Base-by-base conservation (phyloP, 2,113 vertebrate species). In the Peromyscus maniculatus region DNA sequence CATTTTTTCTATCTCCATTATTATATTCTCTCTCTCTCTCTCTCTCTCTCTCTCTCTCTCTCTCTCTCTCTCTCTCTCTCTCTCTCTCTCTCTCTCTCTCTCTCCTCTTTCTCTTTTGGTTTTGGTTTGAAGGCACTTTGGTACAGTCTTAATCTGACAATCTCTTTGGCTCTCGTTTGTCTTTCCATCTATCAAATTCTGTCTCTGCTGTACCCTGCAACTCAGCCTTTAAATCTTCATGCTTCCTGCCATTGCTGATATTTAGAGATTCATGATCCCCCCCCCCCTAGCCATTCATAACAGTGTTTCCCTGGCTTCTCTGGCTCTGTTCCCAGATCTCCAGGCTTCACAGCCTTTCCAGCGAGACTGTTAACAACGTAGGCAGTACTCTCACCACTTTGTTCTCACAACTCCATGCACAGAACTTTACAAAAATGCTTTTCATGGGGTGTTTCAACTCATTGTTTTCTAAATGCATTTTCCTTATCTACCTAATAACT, bases 1-100 rank as follows among this genome's bases (percentile, higher is more conserved):
- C 49, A 57, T 94, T 94, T 92, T 92, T 90, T 59, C 87, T 71
- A 74, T 88, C 26, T 78, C 24, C 28, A n/a, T 36, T 69, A 71
- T 88, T 93, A 93, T 83, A 79, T 71, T 89, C 39, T 82, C 5
- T 17, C 33, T 3, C 74, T 79, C 9, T 64, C 16, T 39, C 33
- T 39, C 7, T 39, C 33, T 26, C 7, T 22, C 12, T 31, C 31
- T 57, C 12, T 39, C 22, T 22, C 36, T 82, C n/a, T 46, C n/a
- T 59, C 13, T n/a, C 28, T n/a, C 24, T 39, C 22, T 39, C 11
- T 26, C 16, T 36, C 19, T 64, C 8, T 28, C 24, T 26, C n/a
- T 46, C n/a, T 59, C 13, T n/a, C 28, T n/a, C 24, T 39, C 22
- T 39, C 11, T 26, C 16, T 36, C 19, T 64, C 8, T 31, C 24